Conservation (phyloP, 2,113 vertebrate genomes). For the Cygnus buccinator region DNA sequence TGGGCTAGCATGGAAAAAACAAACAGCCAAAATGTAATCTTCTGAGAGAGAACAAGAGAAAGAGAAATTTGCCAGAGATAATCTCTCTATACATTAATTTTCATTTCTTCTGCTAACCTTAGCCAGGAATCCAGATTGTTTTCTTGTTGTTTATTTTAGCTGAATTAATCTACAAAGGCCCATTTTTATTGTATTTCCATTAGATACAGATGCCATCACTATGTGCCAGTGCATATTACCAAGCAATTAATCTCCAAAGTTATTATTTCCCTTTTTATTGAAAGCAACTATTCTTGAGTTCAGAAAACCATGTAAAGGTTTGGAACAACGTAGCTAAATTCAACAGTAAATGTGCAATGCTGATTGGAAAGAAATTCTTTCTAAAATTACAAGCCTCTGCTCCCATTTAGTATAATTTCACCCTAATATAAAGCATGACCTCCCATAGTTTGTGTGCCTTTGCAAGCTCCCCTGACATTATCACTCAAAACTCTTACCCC, state of each 20-base stretch:
- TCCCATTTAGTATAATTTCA: neutral
- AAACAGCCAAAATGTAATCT: neutral
- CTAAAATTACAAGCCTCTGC: neutral
- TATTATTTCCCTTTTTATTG: neutral
- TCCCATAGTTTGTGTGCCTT: conserved; percentile 6
- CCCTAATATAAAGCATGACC: neutral
- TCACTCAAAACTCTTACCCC: conserved; percentile 26
- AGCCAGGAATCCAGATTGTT: conserved; percentile 18
- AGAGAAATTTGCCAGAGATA: neutral
- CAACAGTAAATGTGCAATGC: neutral
- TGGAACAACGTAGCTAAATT: neutral
- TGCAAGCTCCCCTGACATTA: conserved; percentile 53
- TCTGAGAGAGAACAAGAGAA: neutral
- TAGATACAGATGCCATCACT: conserved; percentile 35
- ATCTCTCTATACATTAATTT: conserved; percentile 30
- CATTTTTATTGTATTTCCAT: neutral
- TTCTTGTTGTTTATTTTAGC: conserved; percentile 17
- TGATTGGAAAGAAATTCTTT: neutral
- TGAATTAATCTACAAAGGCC: conserved; percentile 8
- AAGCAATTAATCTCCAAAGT: conserved; percentile 43
- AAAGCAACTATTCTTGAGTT: conserved; percentile 9
- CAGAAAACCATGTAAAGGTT: neutral
- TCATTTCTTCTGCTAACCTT: neutral
- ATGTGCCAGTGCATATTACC: conserved; percentile 3
- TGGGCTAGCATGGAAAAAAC: neutral